These are phyloP conservation scores for Trogon melanurus DNA, from an alignment of 2,113 vertebrate genomes.

Conservation along the genomic window DNA sequence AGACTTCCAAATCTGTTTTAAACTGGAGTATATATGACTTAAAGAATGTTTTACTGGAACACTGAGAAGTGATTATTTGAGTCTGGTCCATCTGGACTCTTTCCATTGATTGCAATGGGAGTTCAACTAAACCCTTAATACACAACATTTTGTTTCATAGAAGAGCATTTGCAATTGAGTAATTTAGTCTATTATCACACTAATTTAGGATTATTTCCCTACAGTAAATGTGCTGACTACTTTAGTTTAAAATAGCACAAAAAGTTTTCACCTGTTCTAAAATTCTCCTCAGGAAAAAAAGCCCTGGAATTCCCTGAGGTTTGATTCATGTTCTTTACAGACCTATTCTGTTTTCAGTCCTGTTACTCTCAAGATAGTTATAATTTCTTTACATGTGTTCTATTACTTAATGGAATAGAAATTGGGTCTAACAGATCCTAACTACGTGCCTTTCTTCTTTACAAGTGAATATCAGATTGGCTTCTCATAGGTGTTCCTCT, in stretches of 20 bases:
- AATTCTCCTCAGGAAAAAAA: not conserved
- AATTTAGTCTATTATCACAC: not conserved
- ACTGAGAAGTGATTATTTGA: not conserved
- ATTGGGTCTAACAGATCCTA: not conserved
- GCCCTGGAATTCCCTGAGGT: rapidly evolving
- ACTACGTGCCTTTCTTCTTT: not conserved
- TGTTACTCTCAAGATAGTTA: not conserved
- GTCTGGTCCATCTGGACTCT: not conserved
- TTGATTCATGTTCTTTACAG: not conserved
- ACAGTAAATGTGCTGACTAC: not conserved
- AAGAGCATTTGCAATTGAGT: not conserved
- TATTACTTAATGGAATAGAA: not conserved
- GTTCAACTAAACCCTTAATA: not conserved
- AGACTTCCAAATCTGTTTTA: not conserved
- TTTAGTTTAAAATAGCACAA: not conserved
- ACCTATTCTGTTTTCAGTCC: not conserved
- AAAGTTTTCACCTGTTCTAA: not conserved
- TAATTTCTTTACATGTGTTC: not conserved
- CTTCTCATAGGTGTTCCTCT: not conserved
- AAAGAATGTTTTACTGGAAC: not conserved
- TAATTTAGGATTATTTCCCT: not conserved
- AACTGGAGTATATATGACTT: not conserved
- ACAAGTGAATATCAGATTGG: not conserved
- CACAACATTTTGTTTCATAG: not conserved
- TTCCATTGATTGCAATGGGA: not conserved